These are phyloP conservation scores for Drusus annulatus DNA, from an alignment of 1,140 invertebrate species.

Conservation along the genomic window DNA sequence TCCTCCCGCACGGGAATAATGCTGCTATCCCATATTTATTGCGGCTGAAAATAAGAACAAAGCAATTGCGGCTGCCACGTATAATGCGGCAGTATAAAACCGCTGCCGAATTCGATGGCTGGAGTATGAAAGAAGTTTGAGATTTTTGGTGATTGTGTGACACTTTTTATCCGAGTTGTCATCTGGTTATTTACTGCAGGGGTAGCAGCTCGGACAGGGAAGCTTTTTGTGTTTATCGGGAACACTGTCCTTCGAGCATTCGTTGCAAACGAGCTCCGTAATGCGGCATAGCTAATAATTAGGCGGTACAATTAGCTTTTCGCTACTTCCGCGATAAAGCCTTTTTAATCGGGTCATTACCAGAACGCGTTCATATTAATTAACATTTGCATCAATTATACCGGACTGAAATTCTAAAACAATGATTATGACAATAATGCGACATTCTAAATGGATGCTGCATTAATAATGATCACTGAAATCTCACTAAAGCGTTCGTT, in stretches of 20 bases:
- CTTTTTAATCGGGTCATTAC: too few species aligned
- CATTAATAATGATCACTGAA: too few species aligned
- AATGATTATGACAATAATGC: neutral
- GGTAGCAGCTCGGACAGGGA: neutral
- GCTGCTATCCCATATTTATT: conserved; percentile 50
- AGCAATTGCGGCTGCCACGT: conserved; percentile 50
- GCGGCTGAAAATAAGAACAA: conserved; percentile 55
- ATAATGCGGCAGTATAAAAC: conserved; percentile 54
- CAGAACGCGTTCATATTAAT: too few species aligned
- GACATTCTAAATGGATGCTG: too few species aligned
- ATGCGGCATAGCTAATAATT: too few species aligned
- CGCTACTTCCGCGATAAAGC: too few species aligned
- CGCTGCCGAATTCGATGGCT: conserved; percentile 16
- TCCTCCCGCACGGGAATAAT: conserved; percentile 25
- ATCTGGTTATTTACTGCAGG: conserved; percentile 29
- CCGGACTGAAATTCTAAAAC: neutral
- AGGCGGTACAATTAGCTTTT: too few species aligned
- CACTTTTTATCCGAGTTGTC: conserved; percentile 36
- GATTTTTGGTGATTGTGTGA: conserved; percentile 40
- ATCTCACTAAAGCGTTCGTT: too few species aligned
- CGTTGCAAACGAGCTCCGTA: too few species aligned
- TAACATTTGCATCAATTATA: neutral
- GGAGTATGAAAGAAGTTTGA: conserved; percentile 12
- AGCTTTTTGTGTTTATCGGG: neutral
- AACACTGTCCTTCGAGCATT: too few species aligned